Evolutionary conservation across 2,113 vertebrate genomes (phyloP).

Genomic region (Lycocorax pyrrhopterus): DNA sequence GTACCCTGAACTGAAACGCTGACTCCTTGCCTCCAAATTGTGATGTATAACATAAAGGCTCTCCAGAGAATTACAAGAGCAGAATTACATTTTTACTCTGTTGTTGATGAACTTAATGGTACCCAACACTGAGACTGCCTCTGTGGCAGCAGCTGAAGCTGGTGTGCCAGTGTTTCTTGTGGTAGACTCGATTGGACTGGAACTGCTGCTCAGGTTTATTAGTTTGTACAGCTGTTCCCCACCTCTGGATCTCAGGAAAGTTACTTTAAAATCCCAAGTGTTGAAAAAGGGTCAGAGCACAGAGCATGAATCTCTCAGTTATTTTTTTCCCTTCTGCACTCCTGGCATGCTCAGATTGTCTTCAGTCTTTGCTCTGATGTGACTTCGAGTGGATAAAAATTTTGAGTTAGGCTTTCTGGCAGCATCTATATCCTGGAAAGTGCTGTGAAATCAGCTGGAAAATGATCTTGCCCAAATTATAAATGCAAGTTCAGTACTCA

Average conservation of each 20-base stretch:
- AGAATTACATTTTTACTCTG: neutral
- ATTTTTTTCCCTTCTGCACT: neutral
- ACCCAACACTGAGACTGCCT: neutral
- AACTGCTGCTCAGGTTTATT: neutral
- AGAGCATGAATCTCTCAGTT: neutral
- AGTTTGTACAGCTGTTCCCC: neutral
- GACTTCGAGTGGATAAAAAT: neutral
- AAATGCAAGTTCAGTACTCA: constrained; percentile 13
- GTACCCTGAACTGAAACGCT: neutral
- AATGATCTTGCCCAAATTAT: neutral
- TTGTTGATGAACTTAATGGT: neutral
- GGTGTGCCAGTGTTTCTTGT: neutral
- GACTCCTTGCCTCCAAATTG: neutral
- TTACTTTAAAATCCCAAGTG: neutral
- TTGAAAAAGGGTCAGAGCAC: neutral
- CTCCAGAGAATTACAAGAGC: neutral
- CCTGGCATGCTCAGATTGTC: neutral
- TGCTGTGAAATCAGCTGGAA: constrained; percentile 2
- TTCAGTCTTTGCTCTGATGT: neutral
- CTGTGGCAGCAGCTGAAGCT: neutral
- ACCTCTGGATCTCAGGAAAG: neutral
- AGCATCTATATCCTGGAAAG: neutral
- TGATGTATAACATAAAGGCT: neutral
- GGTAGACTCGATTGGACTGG: fast-evolving
- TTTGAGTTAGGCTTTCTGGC: neutral